Percentiles rank a stretch among this genome's conserved stretches.
These are phyloP conservation scores for Acrocephalus arundinaceus DNA, from an alignment of 2,113 vertebrate genomes.

Conservation along the genomic window DNA sequence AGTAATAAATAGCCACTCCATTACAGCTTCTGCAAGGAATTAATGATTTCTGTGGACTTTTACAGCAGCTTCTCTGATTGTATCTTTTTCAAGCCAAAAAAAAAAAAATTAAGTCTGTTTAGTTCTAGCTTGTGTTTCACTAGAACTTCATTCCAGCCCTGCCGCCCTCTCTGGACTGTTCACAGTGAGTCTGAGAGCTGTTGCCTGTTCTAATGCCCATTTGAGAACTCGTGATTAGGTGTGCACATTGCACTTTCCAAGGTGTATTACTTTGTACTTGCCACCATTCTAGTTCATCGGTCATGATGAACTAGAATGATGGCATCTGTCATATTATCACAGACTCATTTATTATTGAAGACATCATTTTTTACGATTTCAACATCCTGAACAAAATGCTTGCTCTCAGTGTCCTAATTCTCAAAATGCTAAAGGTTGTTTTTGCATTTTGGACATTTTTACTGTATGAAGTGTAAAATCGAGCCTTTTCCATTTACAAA, in stretches of 20 bases:
- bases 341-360: neutral
- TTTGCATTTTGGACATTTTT: neutral
- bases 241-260: neutral
- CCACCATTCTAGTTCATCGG: neutral
- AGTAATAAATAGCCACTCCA: neutral
- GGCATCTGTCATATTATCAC: neutral
- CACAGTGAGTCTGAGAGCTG: neutral
- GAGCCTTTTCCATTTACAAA: neutral
- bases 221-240: neutral
- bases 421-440: neutral
- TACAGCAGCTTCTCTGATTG: accelerated
- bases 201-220: neutral
- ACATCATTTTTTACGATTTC: neutral
- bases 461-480: neutral
- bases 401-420: neutral
- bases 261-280: neutral
- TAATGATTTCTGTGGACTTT: neutral
- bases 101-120: neutral
- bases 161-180: neutral
- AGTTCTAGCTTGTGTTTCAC: neutral
- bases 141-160: neutral
- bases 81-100: neutral
- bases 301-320: neutral
- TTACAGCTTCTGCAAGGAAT: neutral
- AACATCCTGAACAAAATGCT: neutral